Evolutionary conservation across 2,113 vertebrate species (phyloP).

Genomic region (Turdus rufiventris): DNA sequence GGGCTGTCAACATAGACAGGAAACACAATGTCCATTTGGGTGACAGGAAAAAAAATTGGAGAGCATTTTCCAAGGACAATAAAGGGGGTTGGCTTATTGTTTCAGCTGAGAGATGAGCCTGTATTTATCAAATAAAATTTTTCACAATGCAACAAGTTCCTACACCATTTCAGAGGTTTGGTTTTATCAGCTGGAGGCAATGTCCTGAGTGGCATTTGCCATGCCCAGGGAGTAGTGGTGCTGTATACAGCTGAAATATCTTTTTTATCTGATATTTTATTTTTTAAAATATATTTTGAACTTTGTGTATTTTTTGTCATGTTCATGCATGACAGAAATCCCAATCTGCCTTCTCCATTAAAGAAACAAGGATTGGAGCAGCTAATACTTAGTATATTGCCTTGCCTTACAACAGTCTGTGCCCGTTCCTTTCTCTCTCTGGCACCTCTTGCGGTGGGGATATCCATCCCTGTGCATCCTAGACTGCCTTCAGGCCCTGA

Average conservation of each 20-base stretch:
- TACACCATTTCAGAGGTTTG: neutral
- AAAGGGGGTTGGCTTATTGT: neutral
- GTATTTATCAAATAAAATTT: neutral
- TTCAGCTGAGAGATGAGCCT: neutral
- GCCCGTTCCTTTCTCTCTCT: neutral
- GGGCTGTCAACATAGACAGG: neutral
- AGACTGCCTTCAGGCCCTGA: neutral
- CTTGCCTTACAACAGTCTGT: neutral
- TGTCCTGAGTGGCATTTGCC: neutral
- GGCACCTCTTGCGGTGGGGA: neutral
- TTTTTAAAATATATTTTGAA: neutral
- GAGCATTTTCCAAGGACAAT: neutral
- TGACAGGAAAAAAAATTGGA: neutral
- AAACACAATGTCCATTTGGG: neutral
- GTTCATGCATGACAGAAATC: neutral
- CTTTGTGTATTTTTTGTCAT: accelerated
- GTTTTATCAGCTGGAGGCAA: neutral
- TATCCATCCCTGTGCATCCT: neutral
- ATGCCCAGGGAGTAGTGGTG: neutral
- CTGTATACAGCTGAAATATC: neutral
- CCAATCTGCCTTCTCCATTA: neutral
- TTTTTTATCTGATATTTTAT: neutral
- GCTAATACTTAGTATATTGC: neutral
- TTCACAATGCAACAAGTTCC: neutral
- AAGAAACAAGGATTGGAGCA: neutral